phyloP scores from a whole-genome alignment of 2,797 vertebrate species.

The Coranthus polyacanthus region DNA sequence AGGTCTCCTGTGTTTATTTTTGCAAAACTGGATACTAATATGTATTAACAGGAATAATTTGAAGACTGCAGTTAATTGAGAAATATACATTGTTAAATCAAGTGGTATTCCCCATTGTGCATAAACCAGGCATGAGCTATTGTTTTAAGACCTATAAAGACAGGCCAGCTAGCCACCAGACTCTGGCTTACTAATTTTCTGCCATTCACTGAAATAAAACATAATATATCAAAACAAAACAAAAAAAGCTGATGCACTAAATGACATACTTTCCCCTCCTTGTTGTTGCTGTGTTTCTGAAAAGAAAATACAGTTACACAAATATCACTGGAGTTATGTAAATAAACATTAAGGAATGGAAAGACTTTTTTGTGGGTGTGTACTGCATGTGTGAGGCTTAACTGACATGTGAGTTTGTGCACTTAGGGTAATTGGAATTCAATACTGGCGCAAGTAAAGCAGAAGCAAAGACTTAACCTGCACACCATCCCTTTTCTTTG shows the following conservation, averaged over 20 bases:
- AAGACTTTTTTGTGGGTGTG: slow-evolving; percentile 48
- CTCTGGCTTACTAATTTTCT: slow-evolving; percentile 53
- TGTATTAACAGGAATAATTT: no score
- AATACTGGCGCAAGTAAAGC: slow-evolving; percentile 13
- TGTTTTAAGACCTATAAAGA: slow-evolving; percentile 50
- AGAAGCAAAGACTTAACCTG: neutral
- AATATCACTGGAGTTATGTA: slow-evolving; percentile 75
- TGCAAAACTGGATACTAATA: slow-evolving; percentile 10
- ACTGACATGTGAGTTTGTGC: slow-evolving; percentile 31
- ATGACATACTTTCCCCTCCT: slow-evolving; percentile 88
- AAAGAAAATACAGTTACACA: slow-evolving; percentile 87
- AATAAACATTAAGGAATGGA: slow-evolving; percentile 71
- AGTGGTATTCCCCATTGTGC: slow-evolving; percentile 70
- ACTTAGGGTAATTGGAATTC: slow-evolving; percentile 46
- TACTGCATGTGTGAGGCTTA: slow-evolving; percentile 15
- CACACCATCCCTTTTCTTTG: neutral
- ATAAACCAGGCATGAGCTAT: slow-evolving; percentile 48
- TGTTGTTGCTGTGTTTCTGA: slow-evolving; percentile 88
- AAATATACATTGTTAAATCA: slow-evolving; percentile 48
- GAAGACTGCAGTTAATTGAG: slow-evolving; percentile 26
- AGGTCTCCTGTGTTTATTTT: slow-evolving; percentile 12
- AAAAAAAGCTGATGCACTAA: slow-evolving; percentile 78
- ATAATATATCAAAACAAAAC: slow-evolving; percentile 47
- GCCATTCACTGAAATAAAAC: slow-evolving; percentile 68
- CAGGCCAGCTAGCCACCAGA: slow-evolving; percentile 59